A percentile compares a stretch with the other conserved stretches of the same genome.
Conservation (phyloP, 2,888 invertebrate genomes). For the Ceramica pisi region DNA sequence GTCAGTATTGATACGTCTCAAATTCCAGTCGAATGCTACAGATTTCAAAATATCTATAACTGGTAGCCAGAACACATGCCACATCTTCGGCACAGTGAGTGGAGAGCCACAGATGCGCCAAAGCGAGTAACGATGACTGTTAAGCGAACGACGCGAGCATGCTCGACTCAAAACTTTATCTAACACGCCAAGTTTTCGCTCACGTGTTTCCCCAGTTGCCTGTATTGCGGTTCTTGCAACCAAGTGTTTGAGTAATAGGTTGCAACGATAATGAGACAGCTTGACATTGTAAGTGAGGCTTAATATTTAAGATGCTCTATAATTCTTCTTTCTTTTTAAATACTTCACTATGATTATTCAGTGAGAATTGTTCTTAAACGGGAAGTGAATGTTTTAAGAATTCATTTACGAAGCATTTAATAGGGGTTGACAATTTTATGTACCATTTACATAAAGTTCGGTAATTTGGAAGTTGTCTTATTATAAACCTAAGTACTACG, state of each 20-base stretch:
- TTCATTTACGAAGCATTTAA: no score
- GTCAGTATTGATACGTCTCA: neutral
- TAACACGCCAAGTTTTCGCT: conserved; percentile 60
- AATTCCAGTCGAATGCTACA: neutral
- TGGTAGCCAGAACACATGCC: conserved; percentile 17
- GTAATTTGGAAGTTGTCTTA: neutral
- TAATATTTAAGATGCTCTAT: no score
- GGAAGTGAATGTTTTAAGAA: no score
- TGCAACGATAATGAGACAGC: neutral
- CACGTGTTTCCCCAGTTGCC: conserved; percentile 24
- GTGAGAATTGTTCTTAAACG: no score
- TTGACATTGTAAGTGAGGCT: neutral
- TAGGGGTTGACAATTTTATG: neutral
- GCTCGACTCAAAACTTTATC: conserved; percentile 70
- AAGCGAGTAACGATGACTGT: conserved; percentile 79
- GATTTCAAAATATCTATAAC: neutral
- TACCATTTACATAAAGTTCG: neutral
- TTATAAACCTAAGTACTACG: neutral
- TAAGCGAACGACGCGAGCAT: conserved; percentile 65
- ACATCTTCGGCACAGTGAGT: conserved; percentile 40
- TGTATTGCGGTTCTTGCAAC: conserved; percentile 37
- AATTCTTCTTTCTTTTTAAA: no score
- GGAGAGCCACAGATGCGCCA: conserved; percentile 74
- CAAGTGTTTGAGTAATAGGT: conserved; percentile 15
- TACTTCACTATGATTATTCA: no score